Conservation (phyloP, 1,140 invertebrate genomes). For the Leptinotarsa lineolata region DNA sequence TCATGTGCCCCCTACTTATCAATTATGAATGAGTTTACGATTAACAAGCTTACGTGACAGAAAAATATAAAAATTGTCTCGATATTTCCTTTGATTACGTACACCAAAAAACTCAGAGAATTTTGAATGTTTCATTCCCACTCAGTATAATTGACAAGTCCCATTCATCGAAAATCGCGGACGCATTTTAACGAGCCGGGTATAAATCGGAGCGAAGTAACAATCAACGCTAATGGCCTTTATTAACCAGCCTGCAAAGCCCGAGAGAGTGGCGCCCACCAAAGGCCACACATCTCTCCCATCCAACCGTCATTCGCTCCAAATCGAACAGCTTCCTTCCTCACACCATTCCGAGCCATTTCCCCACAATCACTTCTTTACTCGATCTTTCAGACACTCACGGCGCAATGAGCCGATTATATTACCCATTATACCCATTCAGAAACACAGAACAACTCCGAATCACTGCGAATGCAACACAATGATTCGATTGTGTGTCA, state of each 20-base stretch:
- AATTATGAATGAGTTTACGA: too few species aligned
- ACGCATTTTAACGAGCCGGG: not conserved
- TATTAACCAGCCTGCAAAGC: constrained; percentile 13
- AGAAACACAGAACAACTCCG: constrained; percentile 40
- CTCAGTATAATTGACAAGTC: not conserved
- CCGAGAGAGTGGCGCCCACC: not conserved
- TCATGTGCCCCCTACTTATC: too few species aligned
- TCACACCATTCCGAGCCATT: constrained; percentile 48
- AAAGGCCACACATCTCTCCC: constrained; percentile 10
- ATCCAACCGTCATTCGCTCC: constrained; percentile 20
- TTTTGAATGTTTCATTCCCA: too few species aligned
- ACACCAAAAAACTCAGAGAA: too few species aligned
- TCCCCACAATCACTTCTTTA: constrained; percentile 48
- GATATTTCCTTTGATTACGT: too few species aligned
- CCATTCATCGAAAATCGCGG: not conserved
- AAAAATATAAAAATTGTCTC: too few species aligned
- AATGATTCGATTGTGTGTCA: constrained; percentile 38
- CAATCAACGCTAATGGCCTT: constrained; percentile 15
- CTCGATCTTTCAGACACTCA: constrained; percentile 47
- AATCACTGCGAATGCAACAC: constrained; percentile 36
- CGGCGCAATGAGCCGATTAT: constrained; percentile 48
- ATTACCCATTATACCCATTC: constrained; percentile 41
- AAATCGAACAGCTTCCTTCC: constrained; percentile 45
- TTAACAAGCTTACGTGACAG: too few species aligned
- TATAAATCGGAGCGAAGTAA: constrained; percentile 1